A percentile compares a stretch with the other conserved stretches of the same genome.
These are phyloP conservation scores for Lapara coniferarum DNA, from an alignment of 2,888 invertebrate species.

Conservation along the genomic window DNA sequence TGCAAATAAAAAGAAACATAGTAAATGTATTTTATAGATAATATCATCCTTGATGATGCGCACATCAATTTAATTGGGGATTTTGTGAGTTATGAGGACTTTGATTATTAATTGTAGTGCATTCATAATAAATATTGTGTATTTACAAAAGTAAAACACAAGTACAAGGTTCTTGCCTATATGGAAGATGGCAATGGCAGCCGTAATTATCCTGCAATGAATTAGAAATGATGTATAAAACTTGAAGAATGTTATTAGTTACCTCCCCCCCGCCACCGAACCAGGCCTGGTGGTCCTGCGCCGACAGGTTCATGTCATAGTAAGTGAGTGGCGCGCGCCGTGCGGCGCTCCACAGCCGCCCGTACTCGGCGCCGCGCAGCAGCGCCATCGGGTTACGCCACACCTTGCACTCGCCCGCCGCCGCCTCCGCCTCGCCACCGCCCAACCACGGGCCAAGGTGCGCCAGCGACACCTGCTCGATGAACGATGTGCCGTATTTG, in stretches of 20 bases:
- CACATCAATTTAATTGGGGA: too few species aligned
- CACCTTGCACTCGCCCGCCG: conserved; percentile 87
- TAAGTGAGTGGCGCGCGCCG: conserved; percentile 98
- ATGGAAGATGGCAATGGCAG: too few species aligned
- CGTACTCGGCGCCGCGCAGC: conserved; percentile 98
- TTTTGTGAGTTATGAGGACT: too few species aligned
- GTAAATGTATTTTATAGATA: too few species aligned
- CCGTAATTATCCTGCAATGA: too few species aligned
- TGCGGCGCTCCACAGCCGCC: conserved; percentile 95
- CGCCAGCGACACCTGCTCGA: conserved; percentile 97
- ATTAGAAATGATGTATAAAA: too few species aligned
- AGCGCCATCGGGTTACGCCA: conserved; percentile 98
- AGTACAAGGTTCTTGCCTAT: too few species aligned
- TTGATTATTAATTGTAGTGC: too few species aligned
- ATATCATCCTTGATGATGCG: too few species aligned
- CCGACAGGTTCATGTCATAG: conserved; percentile 99
- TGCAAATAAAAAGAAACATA: too few species aligned
- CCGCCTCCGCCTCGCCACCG: conserved; percentile 91
- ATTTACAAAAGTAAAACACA: too few species aligned
- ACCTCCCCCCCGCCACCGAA: conserved; percentile 57
- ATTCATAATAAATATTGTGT: too few species aligned
- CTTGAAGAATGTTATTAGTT: not conserved
- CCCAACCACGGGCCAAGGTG: conserved; percentile 97
- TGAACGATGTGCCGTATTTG: conserved; percentile 98
- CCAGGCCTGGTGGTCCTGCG: conserved; percentile 96